Evolutionary conservation across 2,113 vertebrate species (phyloP), one percentile per base, ranked within the genome.

Genomic region (Callopanchax toddi): DNA sequence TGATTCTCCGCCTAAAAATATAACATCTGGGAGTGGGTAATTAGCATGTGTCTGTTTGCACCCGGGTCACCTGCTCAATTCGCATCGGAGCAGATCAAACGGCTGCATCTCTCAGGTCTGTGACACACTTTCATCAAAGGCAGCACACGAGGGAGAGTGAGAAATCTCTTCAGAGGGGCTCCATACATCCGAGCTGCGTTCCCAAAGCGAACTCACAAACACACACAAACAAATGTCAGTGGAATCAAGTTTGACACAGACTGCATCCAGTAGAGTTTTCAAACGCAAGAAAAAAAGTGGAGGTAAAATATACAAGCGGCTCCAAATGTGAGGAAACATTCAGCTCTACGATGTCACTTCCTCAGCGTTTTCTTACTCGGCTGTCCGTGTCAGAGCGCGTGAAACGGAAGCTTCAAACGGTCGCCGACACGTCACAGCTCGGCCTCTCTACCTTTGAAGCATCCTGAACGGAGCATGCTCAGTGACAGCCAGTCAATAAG

Each of bases 121-220:
- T 87, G 83, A 89, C 87, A 87, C 70, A 79, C 80, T 87, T 90
- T 86, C 78, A 85, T 89, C 82, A 84, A 84, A 87, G 67, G 77
- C 62, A 34, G 68, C 66, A 65, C 62, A 49, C 50, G 25, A 64
- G 71, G 77, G 75, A 74, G 60, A 51, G 50, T 13, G 29, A 34
- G 74, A 67, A 29, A 60, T 69, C 49, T 74, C 68, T 61, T 71
- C 61, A 79, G 68, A 83, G 78, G 60, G 75, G 44, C 79, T 76
- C 71, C 71, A 79, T 80, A 67, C 78, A 79, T 69, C 57, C 66
- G 34, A 59, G 57, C 74, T n/a, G n/a, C n/a, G n/a, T n/a, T n/a
- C n/a, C n/a, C n/a, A n/a, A 83, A 68, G 67, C 73, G 71, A 25
- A 62, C 32, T 32, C 34, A 39, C 32, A 52, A 26, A 50, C 4